Percentiles rank a stretch among this genome's conserved stretches.
phyloP scores from a whole-genome alignment of 2,113 vertebrate genomes.

The Lota lota region DNA sequence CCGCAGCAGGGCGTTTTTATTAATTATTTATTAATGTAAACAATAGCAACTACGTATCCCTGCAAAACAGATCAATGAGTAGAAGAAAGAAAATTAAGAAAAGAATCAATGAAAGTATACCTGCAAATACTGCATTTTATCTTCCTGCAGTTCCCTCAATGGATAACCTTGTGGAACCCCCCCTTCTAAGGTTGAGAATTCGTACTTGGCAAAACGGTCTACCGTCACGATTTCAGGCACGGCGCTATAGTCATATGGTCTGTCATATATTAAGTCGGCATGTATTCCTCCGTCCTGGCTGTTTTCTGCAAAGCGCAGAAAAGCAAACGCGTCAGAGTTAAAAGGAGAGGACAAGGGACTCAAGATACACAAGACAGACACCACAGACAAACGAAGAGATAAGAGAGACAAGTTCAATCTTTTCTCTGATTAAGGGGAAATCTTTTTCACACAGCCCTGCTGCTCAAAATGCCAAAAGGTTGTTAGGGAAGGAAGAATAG shows the following conservation, averaged over 20 bases:
- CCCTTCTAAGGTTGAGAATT: slow-evolving; percentile 85
- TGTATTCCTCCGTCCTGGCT: slow-evolving; percentile 83
- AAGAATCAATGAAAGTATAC: slow-evolving; percentile 82
- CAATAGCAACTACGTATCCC: slow-evolving; percentile 42
- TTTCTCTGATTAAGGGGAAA: slow-evolving; percentile 46
- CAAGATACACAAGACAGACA: slow-evolving; percentile 79
- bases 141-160: slow-evolving; percentile 80
- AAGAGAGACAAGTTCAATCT: slow-evolving; percentile 70
- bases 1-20: slow-evolving; percentile 44
- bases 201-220: slow-evolving; percentile 85
- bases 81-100: slow-evolving; percentile 65
- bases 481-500: slow-evolving; percentile 1
- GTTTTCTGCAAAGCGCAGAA: slow-evolving; percentile 84
- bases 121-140: slow-evolving; percentile 95
- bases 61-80: slow-evolving; percentile 54
- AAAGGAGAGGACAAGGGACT: slow-evolving; percentile 63
- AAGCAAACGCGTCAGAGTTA: slow-evolving; percentile 80
- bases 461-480: neutral
- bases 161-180: slow-evolving; percentile 81
- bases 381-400: slow-evolving; percentile 76
- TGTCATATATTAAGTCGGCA: slow-evolving; percentile 83
- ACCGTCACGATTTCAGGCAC: slow-evolving; percentile 80
- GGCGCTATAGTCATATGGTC: slow-evolving; percentile 81
- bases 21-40: slow-evolving; percentile 48
- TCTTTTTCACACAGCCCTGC: slow-evolving; percentile 13